phyloP scores from a whole-genome alignment of 2,797 vertebrate genomes.

The Spea hammondii region DNA sequence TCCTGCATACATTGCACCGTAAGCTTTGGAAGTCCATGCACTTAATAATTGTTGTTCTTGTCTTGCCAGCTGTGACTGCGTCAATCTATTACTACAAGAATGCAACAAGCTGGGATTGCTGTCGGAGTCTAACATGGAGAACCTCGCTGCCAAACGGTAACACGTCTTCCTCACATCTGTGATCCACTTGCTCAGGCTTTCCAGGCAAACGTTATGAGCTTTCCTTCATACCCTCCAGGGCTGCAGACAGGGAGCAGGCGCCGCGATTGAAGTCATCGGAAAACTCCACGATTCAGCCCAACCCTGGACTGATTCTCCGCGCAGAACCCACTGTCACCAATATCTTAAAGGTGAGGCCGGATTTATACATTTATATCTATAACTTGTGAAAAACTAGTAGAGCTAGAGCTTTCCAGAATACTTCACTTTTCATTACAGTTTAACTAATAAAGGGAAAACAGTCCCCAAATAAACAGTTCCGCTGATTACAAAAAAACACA shows the following conservation, averaged over 20 bases:
- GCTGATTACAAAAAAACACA: too few species aligned
- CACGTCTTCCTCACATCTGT: not conserved
- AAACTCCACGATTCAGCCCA: constrained; percentile 95
- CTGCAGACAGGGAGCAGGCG: constrained; percentile 84
- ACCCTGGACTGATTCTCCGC: constrained; percentile 90
- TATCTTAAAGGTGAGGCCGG: constrained; percentile 86
- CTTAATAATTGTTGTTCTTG: not conserved
- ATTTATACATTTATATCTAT: too few species aligned
- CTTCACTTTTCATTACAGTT: too few species aligned
- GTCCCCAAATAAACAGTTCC: too few species aligned
- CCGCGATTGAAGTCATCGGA: constrained; percentile 87
- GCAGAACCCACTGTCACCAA: constrained; percentile 97
- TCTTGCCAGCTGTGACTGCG: constrained; percentile 85
- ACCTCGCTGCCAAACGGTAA: constrained; percentile 86
- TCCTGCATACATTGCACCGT: too few species aligned
- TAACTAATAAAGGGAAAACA: too few species aligned
- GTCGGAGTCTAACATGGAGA: constrained; percentile 78
- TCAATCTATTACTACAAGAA: constrained; percentile 88
- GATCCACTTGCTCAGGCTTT: not conserved
- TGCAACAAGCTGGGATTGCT: constrained; percentile 92
- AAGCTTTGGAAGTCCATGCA: not conserved
- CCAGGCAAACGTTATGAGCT: not conserved
- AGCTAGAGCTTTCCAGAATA: too few species aligned
- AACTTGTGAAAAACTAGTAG: too few species aligned
- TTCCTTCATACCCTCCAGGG: constrained; percentile 59